Base-by-base conservation (phyloP, 2,797 vertebrate genomes). In the Anguilla obscura region DNA sequence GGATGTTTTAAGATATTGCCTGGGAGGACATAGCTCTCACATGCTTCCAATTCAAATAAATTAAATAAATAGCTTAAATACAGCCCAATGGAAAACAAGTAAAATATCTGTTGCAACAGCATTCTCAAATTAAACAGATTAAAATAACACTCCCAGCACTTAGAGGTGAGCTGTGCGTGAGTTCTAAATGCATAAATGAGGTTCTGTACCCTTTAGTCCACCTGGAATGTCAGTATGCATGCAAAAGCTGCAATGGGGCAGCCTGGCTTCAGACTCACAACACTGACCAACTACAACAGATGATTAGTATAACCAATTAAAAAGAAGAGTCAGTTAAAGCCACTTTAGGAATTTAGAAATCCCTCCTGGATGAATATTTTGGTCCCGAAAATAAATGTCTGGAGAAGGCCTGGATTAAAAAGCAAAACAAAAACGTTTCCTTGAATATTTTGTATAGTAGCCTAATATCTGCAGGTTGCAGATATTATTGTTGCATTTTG, bases 41-140 rank as follows among this genome's bases (percentile, higher is more conserved):
- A 3, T 14, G 60, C 83, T 48, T 27, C 40, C 63, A 33, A 85
- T 56, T 54, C 3, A 85, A 88, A 88, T 76, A 88, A 85, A 45
- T 58, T 85, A 88, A 76, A 88, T 88, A 85, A 87, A 87, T 84
- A 87, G 30, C 50, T 40, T 87, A 84, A 85, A 84, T 88, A 74
- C 40, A 74, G 54, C 66, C 56, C 40, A 40, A 71, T n/a, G 82
- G 87, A 27, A 10, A 60, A 10, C 12, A 85, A 58, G 79, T 5
- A n/a, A 82, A n/a, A 45, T 18, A 5, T 79, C 3, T 50, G 24
- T 21, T 82, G 74, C 74, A 50, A n/a, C 21, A 82, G 18, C 5
- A 82, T 48, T 48, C 79, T 82, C 40, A 48, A 16, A 82, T 82
- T 24, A 48, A 82, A n/a, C 7, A 10, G 8, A 50, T 48, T 48